phyloP scores from a whole-genome alignment of 1,140 invertebrate species.

The Plectrocnemia conspersa region DNA sequence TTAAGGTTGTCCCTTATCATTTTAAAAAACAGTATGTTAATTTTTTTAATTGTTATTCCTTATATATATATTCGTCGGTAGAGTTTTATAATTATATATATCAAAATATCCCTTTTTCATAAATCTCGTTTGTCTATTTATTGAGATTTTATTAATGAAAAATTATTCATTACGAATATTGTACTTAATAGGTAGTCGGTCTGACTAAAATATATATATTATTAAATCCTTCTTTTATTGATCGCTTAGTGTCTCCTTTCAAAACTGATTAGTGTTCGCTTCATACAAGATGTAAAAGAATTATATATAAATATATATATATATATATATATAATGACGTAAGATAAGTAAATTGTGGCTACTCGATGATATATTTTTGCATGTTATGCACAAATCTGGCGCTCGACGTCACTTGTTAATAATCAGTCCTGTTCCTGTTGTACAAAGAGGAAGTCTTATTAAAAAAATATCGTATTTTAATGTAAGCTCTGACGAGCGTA shows the following conservation, averaged over 20 bases:
- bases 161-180: constrained; percentile 29
- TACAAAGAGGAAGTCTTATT: background rate
- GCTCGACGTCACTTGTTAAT: constrained; percentile 6
- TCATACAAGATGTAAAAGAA: no score
- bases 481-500: background rate
- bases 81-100: constrained; percentile 29
- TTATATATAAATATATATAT: constrained; percentile 27
- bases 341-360: constrained; percentile 34
- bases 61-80: constrained; percentile 14
- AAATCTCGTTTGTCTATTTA: constrained; percentile 35
- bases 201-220: constrained; percentile 21
- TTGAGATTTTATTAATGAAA: constrained; percentile 28
- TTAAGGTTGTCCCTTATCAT: background rate
- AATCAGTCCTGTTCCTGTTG: constrained; percentile 13
- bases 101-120: constrained; percentile 28
- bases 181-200: constrained; percentile 35
- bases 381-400: constrained; percentile 27
- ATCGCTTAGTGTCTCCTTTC: constrained; percentile 33
- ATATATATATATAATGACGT: constrained; percentile 26
- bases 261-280: constrained; percentile 31
- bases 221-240: constrained; percentile 28
- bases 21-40: constrained; percentile 8
- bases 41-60: constrained; percentile 19
- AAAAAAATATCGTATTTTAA: no score
- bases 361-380: constrained; percentile 36